Evolutionary conservation across 2,888 invertebrate species (phyloP).

Genomic region (Mythimna impura): DNA sequence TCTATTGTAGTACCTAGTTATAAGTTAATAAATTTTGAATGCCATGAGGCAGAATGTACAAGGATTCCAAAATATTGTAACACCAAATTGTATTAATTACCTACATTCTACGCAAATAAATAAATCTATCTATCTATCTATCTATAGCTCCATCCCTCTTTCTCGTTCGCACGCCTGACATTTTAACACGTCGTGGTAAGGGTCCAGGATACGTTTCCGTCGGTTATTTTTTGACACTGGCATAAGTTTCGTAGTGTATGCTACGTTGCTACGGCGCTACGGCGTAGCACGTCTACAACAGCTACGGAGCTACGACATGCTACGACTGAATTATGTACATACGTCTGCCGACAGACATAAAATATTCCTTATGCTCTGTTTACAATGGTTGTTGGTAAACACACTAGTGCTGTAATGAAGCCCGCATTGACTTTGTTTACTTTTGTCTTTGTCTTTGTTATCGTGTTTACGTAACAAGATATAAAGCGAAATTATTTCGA

Average conservation of each 20-base stretch:
- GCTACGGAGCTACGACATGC: slow-evolving; percentile 62
- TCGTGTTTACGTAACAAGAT: slow-evolving; percentile 15
- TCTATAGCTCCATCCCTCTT: too few relatives aligned
- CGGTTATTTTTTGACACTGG: not conserved
- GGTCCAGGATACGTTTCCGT: not conserved
- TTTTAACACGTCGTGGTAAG: too few relatives aligned
- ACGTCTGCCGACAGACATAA: slow-evolving; percentile 38
- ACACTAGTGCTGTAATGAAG: slow-evolving; percentile 12
- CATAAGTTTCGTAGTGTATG: slow-evolving; percentile 8
- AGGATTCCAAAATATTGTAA: too few relatives aligned
- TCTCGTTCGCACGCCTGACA: too few relatives aligned
- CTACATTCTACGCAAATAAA: too few relatives aligned
- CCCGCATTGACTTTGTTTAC: slow-evolving; percentile 31
- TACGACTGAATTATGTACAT: slow-evolving; percentile 56
- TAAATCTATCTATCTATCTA: too few relatives aligned
- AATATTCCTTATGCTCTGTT: slow-evolving; percentile 41
- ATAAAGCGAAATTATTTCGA: not conserved
- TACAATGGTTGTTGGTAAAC: slow-evolving; percentile 20
- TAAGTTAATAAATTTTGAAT: too few relatives aligned
- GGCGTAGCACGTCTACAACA: slow-evolving; percentile 46
- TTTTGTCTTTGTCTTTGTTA: slow-evolving; percentile 3
- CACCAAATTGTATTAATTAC: too few relatives aligned
- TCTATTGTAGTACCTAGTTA: too few relatives aligned
- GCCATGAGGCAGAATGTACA: too few relatives aligned
- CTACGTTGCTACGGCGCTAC: slow-evolving; percentile 60